Conservation (phyloP, 2,888 invertebrate genomes). For the Diploptera punctata region DNA sequence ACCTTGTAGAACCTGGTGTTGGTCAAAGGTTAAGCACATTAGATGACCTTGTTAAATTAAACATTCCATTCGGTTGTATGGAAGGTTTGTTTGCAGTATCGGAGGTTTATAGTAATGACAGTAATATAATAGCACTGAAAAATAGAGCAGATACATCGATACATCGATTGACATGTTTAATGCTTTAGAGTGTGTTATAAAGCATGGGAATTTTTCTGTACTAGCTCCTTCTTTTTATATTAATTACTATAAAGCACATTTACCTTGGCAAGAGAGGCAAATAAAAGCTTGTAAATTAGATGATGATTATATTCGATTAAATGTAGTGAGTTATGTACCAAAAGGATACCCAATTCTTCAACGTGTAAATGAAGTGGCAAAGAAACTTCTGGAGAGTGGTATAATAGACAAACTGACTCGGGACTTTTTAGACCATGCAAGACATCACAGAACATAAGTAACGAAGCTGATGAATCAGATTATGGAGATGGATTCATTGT, state of each 20-base stretch:
- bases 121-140: neutral
- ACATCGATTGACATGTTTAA: neutral
- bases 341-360: neutral
- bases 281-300: neutral
- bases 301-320: neutral
- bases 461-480: neutral
- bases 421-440: too few relatives aligned
- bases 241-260: neutral
- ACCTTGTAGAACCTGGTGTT: neutral
- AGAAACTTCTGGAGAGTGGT: neutral
- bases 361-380: neutral
- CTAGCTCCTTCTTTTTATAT: neutral
- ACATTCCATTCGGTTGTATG: neutral
- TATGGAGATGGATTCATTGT: neutral
- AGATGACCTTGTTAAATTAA: neutral
- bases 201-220: neutral
- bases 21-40: neutral
- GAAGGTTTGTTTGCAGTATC: neutral
- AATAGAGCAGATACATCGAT: neutral
- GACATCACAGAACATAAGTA: too few relatives aligned
- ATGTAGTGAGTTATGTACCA: neutral
- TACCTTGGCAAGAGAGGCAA: neutral
- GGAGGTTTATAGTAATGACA: neutral
- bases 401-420: neutral
- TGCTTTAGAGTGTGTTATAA: neutral